A percentile compares a stretch with the other conserved stretches of the same genome.
Conservation (phyloP, 2,888 invertebrate genomes). For the Chrysotoxum bicinctum region DNA sequence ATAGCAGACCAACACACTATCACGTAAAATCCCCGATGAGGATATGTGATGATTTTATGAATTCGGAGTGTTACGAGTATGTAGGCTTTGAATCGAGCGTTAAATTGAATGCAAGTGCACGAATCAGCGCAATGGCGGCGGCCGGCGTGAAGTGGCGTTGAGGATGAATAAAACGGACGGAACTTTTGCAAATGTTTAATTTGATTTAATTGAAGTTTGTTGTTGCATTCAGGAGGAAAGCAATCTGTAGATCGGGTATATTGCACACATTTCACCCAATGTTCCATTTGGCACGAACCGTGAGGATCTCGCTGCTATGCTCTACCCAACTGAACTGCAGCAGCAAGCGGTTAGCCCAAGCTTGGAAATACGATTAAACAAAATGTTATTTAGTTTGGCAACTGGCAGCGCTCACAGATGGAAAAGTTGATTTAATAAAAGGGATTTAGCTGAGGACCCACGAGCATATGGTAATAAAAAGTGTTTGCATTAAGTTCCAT, state of each 20-base stretch:
- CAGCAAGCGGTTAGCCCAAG: conserved; percentile 45
- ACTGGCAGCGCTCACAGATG: conserved; percentile 47
- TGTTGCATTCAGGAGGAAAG: not conserved
- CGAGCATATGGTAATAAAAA: not conserved
- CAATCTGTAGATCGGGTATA: not conserved
- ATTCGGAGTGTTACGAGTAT: conserved; percentile 8
- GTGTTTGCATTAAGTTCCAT: conserved; percentile 29
- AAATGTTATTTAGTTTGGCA: conserved; percentile 55
- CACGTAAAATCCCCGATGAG: conserved; percentile 27
- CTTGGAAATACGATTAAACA: conserved; percentile 43
- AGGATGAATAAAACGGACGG: conserved; percentile 21
- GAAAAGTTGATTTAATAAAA: conserved; percentile 62
- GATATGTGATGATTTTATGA: conserved; percentile 48
- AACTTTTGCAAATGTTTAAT: conserved; percentile 63
- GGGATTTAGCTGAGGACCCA: not conserved
- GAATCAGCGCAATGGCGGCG: not conserved
- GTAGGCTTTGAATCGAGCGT: conserved; percentile 57
- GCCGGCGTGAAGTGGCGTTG: not conserved
- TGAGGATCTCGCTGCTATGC: not conserved
- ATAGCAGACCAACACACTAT: not conserved
- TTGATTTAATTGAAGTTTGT: conserved; percentile 64
- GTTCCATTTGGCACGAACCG: conserved; percentile 9
- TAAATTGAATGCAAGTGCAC: conserved; percentile 65
- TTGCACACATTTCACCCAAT: not conserved
- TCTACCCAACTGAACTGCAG: not conserved